Percentiles rank a stretch among this genome's conserved stretches.
phyloP scores from a whole-genome alignment of 2,113 vertebrate species.

The Rostratula benghalensis region DNA sequence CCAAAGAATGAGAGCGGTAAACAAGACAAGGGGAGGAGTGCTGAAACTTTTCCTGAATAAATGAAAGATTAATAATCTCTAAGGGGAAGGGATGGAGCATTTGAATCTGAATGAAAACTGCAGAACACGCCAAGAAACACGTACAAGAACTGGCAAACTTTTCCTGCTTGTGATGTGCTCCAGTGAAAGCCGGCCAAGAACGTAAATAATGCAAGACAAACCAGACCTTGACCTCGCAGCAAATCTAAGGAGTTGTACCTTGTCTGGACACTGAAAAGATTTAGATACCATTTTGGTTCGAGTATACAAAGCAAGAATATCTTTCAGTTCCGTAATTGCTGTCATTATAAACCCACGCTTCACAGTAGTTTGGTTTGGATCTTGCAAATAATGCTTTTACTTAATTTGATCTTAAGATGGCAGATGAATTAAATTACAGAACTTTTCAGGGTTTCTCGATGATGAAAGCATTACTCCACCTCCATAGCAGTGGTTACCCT shows the following conservation, averaged over 20 bases:
- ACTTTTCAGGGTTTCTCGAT: background rate
- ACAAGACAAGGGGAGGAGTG: conserved; percentile 29
- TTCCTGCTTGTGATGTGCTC: background rate
- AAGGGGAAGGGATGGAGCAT: conserved; percentile 1
- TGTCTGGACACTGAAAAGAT: background rate
- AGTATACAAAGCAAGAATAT: background rate
- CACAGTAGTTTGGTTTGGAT: background rate
- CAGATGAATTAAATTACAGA: background rate
- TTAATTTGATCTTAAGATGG: background rate
- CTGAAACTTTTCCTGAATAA: conserved; percentile 55
- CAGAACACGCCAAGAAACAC: conserved; percentile 27
- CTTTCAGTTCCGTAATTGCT: background rate
- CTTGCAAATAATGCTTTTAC: background rate
- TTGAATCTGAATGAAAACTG: conserved; percentile 58
- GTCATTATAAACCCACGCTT: background rate
- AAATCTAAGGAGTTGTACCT: conserved; percentile 2
- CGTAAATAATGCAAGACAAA: background rate
- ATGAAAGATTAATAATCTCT: conserved; percentile 44
- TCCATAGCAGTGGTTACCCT: background rate
- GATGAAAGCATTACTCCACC: background rate
- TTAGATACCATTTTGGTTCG: background rate
- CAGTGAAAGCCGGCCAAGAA: background rate
- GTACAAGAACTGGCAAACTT: conserved; percentile 15
- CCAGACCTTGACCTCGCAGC: background rate
- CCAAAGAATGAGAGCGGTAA: conserved; percentile 48